Conservation (phyloP, 2,113 vertebrate species). For the Eulemur rufifrons region DNA sequence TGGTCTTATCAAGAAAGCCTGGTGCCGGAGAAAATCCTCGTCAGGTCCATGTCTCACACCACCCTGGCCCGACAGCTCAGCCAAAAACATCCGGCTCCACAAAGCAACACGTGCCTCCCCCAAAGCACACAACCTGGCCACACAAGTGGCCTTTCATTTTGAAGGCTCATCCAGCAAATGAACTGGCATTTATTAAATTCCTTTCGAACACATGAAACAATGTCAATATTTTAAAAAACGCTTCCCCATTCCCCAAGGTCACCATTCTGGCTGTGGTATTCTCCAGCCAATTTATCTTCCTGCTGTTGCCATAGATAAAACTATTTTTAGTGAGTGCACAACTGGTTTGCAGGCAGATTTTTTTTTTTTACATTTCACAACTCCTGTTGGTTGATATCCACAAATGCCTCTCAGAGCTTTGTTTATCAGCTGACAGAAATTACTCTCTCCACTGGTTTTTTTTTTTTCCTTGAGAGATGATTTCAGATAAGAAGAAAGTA, state of each 20-base stretch:
- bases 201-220: conserved; percentile 26
- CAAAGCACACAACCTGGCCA: background rate
- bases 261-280: background rate
- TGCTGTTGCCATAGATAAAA: conserved; percentile 71
- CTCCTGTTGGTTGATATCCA: background rate
- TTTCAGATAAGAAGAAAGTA: conserved; percentile 59
- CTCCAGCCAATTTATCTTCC: conserved; percentile 60
- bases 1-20: background rate
- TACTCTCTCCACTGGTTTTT: background rate
- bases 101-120: background rate
- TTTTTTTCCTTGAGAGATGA: background rate
- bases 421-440: conserved; percentile 49
- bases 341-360: conserved; percentile 56
- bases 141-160: background rate
- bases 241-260: conserved; percentile 50
- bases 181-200: background rate
- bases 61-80: background rate
- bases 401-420: conserved; percentile 38
- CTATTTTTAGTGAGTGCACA: conserved; percentile 74
- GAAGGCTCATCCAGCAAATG: background rate
- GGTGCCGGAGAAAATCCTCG: background rate
- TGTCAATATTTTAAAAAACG: background rate
- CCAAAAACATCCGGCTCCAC: background rate
- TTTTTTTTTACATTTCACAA: conserved; percentile 58
- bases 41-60: background rate